Conservation (phyloP, 2,888 invertebrate species). For the Flexamia atlantica region DNA sequence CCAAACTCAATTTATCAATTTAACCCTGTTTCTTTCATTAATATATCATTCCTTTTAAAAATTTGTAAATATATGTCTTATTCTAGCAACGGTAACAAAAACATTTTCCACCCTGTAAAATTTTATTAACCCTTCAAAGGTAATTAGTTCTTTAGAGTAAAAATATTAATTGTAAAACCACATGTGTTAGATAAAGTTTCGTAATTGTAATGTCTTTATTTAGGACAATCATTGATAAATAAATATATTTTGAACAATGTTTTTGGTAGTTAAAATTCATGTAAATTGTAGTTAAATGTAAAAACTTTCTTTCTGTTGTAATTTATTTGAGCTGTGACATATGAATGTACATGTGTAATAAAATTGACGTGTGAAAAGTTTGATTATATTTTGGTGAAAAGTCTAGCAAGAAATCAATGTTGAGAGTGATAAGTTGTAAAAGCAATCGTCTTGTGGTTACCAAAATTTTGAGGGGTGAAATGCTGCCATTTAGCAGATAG, state of each 20-base stretch:
- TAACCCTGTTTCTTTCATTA: too few relatives aligned
- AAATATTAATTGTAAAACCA: neutral
- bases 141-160: constrained; percentile 17
- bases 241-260: constrained; percentile 11
- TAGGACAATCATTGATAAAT: constrained; percentile 50
- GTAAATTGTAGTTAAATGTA: constrained; percentile 43
- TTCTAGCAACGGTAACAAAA: too few relatives aligned
- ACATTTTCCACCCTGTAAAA: too few relatives aligned
- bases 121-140: neutral
- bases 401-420: constrained; percentile 1
- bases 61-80: too few relatives aligned
- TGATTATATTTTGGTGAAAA: constrained; percentile 47
- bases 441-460: constrained; percentile 54
- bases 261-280: constrained; percentile 40
- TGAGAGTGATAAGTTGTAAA: constrained; percentile 43
- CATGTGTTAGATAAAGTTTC: constrained; percentile 29
- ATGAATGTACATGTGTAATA: constrained; percentile 32
- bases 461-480: constrained; percentile 20
- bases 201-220: constrained; percentile 50
- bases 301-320: constrained; percentile 9
- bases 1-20: too few relatives aligned
- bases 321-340: constrained; percentile 33
- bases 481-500: constrained; percentile 15
- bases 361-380: neutral
- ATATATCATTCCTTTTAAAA: too few relatives aligned